phyloP scores from a whole-genome alignment of 2,797 vertebrate species.

The Pogonophryne albipinna region DNA sequence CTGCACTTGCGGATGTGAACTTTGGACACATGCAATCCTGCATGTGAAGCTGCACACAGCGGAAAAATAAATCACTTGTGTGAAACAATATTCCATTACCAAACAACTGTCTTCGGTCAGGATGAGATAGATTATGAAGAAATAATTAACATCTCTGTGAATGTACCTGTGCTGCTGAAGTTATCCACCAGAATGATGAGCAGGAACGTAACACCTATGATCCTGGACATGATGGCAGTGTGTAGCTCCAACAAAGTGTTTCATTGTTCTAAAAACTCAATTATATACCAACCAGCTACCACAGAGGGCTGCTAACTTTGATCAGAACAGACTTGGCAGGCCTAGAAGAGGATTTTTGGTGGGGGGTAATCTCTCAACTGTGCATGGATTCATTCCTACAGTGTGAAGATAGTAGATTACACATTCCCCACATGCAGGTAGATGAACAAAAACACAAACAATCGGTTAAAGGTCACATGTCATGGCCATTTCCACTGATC shows the following conservation, averaged over 20 bases:
- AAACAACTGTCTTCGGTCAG: conserved; percentile 4
- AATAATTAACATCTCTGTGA: too few species aligned
- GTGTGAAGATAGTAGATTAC: conserved; percentile 46
- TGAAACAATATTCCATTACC: conserved; percentile 30
- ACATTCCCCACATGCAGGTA: not conserved
- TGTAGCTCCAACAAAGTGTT: not conserved
- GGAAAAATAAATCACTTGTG: conserved; percentile 29
- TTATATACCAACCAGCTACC: conserved; percentile 42
- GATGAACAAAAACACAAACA: not conserved
- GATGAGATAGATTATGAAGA: too few species aligned
- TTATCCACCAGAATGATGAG: conserved; percentile 53
- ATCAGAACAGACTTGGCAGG: conserved; percentile 60
- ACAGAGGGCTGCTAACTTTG: not conserved
- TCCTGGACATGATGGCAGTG: conserved; percentile 66
- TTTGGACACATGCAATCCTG: not conserved
- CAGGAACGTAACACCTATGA: conserved; percentile 47
- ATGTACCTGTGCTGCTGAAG: conserved; percentile 53
- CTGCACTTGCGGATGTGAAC: conserved; percentile 40
- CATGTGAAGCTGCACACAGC: conserved; percentile 26
- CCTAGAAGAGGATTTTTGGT: not conserved
- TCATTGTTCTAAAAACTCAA: not conserved
- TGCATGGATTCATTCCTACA: conserved; percentile 22
- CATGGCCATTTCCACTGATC: too few species aligned
- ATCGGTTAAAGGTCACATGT: too few species aligned
- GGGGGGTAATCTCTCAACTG: not conserved